Conservation (phyloP, 2,113 vertebrate genomes). For the Saccopteryx leptura region DNA sequence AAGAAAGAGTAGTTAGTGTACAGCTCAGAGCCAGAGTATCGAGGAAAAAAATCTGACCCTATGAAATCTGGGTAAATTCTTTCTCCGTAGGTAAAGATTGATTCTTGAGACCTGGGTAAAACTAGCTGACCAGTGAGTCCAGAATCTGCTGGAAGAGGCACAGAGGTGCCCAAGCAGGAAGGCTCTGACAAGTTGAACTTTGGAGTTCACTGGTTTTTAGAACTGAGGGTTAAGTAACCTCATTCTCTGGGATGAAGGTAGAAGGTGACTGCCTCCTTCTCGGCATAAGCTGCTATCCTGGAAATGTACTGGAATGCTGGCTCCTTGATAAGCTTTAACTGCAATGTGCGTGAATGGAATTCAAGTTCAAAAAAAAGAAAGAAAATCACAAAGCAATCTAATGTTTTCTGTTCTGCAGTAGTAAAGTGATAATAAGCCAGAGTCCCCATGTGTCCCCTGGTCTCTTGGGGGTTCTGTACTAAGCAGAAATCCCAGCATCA, state of each 20-base stretch:
- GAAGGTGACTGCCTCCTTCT: neutral
- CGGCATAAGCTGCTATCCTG: neutral
- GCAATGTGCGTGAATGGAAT: neutral
- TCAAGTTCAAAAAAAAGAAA: neutral
- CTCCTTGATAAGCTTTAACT: conserved; percentile 12
- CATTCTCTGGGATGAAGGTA: neutral
- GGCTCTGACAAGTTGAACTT: neutral
- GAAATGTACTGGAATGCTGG: neutral
- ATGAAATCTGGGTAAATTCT: neutral
- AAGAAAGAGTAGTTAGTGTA: neutral
- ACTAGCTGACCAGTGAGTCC: neutral
- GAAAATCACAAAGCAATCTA: neutral
- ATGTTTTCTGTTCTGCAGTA: neutral
- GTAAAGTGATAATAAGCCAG: neutral
- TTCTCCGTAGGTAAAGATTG: neutral
- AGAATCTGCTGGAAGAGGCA: neutral
- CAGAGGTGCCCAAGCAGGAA: neutral
- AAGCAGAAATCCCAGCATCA: neutral
- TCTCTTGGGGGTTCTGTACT: neutral
- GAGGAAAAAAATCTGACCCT: neutral
- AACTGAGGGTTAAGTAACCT: neutral
- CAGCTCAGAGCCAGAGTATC: neutral
- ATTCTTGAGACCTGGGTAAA: conserved; percentile 2
- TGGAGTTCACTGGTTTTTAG: neutral
- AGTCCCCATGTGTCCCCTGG: neutral